A percentile compares a stretch with the other conserved stretches of the same genome.
Conservation (phyloP, 2,888 invertebrate genomes). For the Cephonodes hylas region DNA sequence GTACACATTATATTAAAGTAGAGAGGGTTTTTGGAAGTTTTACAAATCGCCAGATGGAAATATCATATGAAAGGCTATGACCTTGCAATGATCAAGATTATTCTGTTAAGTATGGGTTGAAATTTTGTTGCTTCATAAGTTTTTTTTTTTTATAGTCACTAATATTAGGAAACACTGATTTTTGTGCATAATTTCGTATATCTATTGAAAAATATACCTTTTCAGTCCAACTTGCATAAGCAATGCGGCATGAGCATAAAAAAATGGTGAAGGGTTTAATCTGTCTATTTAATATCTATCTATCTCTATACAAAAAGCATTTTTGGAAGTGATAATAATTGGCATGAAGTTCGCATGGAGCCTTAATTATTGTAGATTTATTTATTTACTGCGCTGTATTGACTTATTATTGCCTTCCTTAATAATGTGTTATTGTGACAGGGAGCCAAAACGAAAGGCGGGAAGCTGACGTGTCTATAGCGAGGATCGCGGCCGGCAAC, state of each 20-base stretch:
- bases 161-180: too few relatives aligned
- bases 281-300: too few relatives aligned
- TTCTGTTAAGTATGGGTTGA: too few relatives aligned
- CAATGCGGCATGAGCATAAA: background rate
- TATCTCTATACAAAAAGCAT: background rate
- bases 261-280: background rate
- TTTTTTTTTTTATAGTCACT: too few relatives aligned
- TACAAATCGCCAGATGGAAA: too few relatives aligned
- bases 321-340: background rate
- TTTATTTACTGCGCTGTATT: background rate
- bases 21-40: too few relatives aligned
- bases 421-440: conserved; percentile 1
- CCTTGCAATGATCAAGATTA: too few relatives aligned
- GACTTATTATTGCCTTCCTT: background rate
- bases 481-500: conserved; percentile 25
- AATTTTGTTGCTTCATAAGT: too few relatives aligned
- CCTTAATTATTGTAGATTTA: background rate
- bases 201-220: background rate
- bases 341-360: background rate
- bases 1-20: too few relatives aligned
- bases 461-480: conserved; percentile 21
- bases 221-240: background rate
- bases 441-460: conserved; percentile 19
- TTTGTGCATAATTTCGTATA: background rate
- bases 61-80: too few relatives aligned